Conservation (phyloP, 2,888 invertebrate genomes). For the Balanococcus diminutus region DNA sequence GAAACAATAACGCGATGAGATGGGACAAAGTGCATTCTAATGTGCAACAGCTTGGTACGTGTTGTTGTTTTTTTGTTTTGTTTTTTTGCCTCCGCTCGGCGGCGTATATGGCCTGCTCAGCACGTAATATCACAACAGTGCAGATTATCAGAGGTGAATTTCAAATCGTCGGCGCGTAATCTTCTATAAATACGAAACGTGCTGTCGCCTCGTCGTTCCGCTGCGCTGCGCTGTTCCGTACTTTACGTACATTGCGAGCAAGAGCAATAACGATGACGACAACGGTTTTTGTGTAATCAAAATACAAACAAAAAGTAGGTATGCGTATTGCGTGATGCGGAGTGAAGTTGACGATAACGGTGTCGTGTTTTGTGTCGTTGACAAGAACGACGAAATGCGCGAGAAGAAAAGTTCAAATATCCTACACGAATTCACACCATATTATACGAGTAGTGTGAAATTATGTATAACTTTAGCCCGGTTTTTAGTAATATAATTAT, state of each 20-base stretch:
- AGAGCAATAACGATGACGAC: neutral
- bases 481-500: conserved; percentile 8
- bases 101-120: neutral
- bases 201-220: neutral
- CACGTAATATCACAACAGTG: neutral
- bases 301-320: neutral
- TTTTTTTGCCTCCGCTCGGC: no score
- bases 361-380: neutral
- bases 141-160: neutral
- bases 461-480: neutral
- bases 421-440: neutral
- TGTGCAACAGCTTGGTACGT: neutral
- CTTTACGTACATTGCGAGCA: no score
- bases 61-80: no score
- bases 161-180: neutral
- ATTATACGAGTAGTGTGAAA: neutral
- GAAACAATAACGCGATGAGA: neutral
- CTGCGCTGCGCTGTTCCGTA: neutral
- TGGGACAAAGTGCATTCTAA: neutral
- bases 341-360: neutral
- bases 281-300: neutral
- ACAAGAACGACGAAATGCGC: neutral
- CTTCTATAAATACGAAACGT: neutral
- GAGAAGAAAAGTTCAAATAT: neutral
- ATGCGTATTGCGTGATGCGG: neutral